Evolutionary conservation across 1,140 invertebrate genomes (phyloP).

Genomic region (Tenebrio molitor): DNA sequence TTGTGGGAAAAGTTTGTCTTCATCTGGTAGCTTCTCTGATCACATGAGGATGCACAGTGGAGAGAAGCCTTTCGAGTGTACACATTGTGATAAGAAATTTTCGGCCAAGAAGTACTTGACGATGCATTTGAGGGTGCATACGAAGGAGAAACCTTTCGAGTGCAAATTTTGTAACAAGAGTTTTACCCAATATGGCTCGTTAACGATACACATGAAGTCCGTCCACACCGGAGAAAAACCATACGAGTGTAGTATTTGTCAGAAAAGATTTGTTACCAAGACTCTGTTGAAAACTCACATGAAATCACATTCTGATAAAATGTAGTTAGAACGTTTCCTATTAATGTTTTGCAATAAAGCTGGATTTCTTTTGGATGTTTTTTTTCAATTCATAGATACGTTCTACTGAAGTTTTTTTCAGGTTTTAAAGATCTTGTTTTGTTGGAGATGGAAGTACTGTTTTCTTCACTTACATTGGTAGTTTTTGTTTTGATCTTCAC

Average conservation of each 20-base stretch:
- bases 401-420: no score
- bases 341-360: no score
- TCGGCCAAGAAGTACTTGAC: conserved; percentile 79
- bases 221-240: conserved; percentile 74
- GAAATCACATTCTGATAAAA: no score
- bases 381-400: no score
- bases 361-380: no score
- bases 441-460: no score
- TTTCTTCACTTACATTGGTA: no score
- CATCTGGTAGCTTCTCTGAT: background rate
- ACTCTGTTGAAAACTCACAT: no score
- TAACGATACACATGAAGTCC: conserved; percentile 75
- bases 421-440: no score
- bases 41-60: conserved; percentile 43
- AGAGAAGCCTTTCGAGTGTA: conserved; percentile 50
- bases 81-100: conserved; percentile 61
- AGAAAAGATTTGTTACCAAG: conserved; percentile 50
- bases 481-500: no score
- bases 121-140: conserved; percentile 81
- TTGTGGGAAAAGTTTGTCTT: conserved; percentile 73
- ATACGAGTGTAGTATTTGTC: conserved; percentile 69
- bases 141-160: conserved; percentile 83
- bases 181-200: conserved; percentile 77
- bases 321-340: no score
- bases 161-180: conserved; percentile 74